Evolutionary conservation across 2,888 invertebrate genomes (phyloP), one percentile per base, ranked within the genome.

Genomic region (Cosmorhoe ocellata): DNA sequence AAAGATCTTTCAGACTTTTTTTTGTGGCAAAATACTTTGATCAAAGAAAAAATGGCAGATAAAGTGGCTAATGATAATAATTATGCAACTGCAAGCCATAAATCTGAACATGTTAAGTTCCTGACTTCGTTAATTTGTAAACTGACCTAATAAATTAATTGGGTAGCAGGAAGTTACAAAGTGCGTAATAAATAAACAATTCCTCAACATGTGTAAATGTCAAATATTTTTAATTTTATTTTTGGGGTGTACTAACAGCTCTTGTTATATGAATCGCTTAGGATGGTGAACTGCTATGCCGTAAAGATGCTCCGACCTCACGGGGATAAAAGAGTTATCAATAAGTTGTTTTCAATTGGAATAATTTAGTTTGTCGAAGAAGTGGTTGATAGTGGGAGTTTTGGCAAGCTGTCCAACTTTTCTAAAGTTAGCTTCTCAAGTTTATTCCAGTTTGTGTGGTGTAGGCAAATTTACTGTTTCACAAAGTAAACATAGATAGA

Each of bases 101-200:
- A 76, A 79, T 79, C 69, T 72, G 56, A 60, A 66, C 63, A 66
- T 71, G 67, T 76, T 82, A 76, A 77, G 73, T 76, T 79, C 84
- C 81, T 81, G 79, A 70, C 72, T 74, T 71, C 65, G 77, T 79
- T 79, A 84, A 86, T 84, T 82, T 79, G 74, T 77, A 71, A 74
- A 73, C 71, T 79, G 79, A 79, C 76, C 78, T 69, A 79, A 80
- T 87, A 85, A 87, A 85, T 86, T 83, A 81, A 81, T 81, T 81
- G 79, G 73, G 71, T 65, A 78, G 71, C 75, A 77, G 80, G 84
- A 84, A 81, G 78, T 75, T 77, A 83, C 79, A 81, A 81, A 86
- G 81, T 82, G 78, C 69, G 70, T 69, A 78, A 83, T 86, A 85
- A 86, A 88, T 86, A 81, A 75, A 68, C 72, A 68, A 69, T 71